Base-by-base conservation (phyloP, 2,888 invertebrate genomes). In the Aphrophora alni region DNA sequence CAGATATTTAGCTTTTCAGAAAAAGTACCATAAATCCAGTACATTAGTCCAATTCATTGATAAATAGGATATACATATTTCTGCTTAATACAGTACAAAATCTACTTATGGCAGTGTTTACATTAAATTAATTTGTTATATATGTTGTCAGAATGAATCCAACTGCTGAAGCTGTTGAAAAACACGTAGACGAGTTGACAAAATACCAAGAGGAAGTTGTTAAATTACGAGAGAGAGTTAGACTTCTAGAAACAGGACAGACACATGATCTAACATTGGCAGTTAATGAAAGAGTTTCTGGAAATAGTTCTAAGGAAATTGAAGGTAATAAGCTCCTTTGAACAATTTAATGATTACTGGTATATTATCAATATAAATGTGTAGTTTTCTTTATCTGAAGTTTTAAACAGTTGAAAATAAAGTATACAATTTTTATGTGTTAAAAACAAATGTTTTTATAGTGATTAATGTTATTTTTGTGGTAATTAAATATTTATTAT, bases 151-250 rank as follows among this genome's bases (percentile, higher is more conserved):
- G 90, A 12, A 91, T 93, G 84, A 97, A 97, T 88, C 96, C 96
- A 0, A 91, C 94, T 0, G 90, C 93, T 0, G 90, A 92, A 83
- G 94, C 93, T 0, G 91, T 93, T 77, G 91, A 92, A 82, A 90
- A 93, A 86, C 90, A 92, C 14, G 92, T 93, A 80, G 90, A 91
- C 44, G 92, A 94, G 83, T 88, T 95, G 33, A 93, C 93, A 85
- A 91, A 93, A 77, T 90, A 95, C 1, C 92, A 94, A 84, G 92
- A 93, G 80, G 94, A 95, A 90, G 93, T 92, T 70, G 86, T 86
- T 17, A 84, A 86, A 71, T 84, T 88, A 70, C 86, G 85, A 79
- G 87, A 86, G 82, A 82, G 87, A 38, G 84, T 88, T 2, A 85
- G 86, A 82, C 84, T 89, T 21, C 83, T 89, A 79, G 86, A 88